Percentiles rank a stretch among this genome's conserved stretches.
Conservation (phyloP, 2,888 invertebrate species). For the Camponotus fellah region DNA sequence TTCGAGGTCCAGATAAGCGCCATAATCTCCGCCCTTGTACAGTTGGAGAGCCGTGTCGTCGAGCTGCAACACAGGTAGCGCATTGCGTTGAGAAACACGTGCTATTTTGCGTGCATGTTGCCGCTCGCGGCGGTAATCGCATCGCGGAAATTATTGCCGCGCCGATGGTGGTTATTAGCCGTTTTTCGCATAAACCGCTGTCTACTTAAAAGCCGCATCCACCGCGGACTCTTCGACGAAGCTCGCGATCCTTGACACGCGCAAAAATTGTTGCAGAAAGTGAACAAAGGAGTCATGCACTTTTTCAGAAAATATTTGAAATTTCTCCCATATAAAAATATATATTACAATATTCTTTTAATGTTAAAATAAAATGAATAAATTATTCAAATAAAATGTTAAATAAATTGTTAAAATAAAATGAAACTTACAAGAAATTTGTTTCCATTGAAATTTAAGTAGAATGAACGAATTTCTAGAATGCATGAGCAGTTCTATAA, state of each 20-base stretch:
- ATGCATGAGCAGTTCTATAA: neutral
- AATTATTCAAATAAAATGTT: too few species aligned
- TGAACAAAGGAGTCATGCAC: neutral
- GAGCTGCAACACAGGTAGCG: conserved; percentile 90
- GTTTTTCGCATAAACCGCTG: conserved; percentile 49
- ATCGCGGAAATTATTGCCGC: conserved; percentile 57
- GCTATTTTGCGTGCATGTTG: conserved; percentile 32
- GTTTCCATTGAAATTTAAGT: neutral
- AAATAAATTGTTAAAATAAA: neutral
- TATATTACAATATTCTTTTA: neutral
- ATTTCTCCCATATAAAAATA: neutral
- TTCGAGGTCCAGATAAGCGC: conserved; percentile 98
- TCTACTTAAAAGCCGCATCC: conserved; percentile 30
- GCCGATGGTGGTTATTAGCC: conserved; percentile 45
- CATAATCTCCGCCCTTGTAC: conserved; percentile 98
- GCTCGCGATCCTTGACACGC: conserved; percentile 1
- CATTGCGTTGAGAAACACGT: conserved; percentile 37
- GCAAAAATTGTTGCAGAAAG: neutral
- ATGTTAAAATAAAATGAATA: neutral
- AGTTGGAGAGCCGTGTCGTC: conserved; percentile 99
- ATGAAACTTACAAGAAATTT: neutral
- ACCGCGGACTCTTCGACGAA: conserved; percentile 3
- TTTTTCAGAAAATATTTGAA: neutral
- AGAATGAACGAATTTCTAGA: neutral
- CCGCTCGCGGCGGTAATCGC: conserved; percentile 28